Evolutionary conservation across 1,140 invertebrate genomes (phyloP).

Genomic region (Drosophila sechellia): DNA sequence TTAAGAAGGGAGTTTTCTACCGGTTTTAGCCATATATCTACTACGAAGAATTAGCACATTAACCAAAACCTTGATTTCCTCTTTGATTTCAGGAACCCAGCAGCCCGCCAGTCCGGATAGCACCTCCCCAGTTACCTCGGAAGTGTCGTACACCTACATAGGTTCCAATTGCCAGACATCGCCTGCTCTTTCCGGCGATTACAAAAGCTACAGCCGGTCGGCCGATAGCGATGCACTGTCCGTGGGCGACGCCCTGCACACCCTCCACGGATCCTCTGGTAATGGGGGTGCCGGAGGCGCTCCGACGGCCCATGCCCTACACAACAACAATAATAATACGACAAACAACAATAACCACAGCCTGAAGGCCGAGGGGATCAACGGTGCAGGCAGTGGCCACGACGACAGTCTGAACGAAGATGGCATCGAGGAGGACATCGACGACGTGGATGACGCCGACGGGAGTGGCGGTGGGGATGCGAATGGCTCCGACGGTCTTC

Average conservation of each 20-base stretch:
- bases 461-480: slow-evolving; percentile 86
- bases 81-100: slow-evolving; percentile 64
- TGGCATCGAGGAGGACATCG: slow-evolving; percentile 84
- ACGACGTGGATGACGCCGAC: slow-evolving; percentile 85
- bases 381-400: slow-evolving; percentile 62
- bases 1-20: neutral
- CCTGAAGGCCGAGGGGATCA: slow-evolving; percentile 65
- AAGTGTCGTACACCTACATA: slow-evolving; percentile 87
- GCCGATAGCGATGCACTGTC: slow-evolving; percentile 79
- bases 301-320: slow-evolving; percentile 62
- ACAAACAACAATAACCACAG: slow-evolving; percentile 63
- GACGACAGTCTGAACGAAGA: slow-evolving; percentile 79
- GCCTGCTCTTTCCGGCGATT: slow-evolving; percentile 76
- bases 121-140: slow-evolving; percentile 91
- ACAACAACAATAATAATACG: slow-evolving; percentile 67
- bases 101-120: slow-evolving; percentile 93
- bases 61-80: slow-evolving; percentile 4
- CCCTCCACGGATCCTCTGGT: slow-evolving; percentile 45
- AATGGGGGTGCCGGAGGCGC: slow-evolving; percentile 9
- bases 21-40: neutral
- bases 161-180: slow-evolving; percentile 84
- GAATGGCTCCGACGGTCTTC: slow-evolving; percentile 86
- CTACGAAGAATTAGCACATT: neutral
- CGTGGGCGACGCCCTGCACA: slow-evolving; percentile 75
- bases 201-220: slow-evolving; percentile 80